These are phyloP conservation scores for Brachionichthys hirsutus DNA, from an alignment of 2,113 vertebrate species.

Conservation along the genomic window DNA sequence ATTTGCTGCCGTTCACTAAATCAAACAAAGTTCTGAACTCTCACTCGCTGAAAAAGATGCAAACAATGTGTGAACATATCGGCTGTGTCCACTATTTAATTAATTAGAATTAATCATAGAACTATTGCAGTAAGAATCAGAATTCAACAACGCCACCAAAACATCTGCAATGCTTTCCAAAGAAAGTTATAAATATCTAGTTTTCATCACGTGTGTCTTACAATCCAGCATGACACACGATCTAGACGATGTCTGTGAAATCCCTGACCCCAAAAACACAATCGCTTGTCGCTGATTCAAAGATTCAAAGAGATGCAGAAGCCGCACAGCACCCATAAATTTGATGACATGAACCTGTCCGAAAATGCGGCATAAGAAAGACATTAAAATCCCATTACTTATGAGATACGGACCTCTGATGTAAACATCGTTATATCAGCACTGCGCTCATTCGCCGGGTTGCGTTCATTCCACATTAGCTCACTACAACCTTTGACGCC, in stretches of 20 bases:
- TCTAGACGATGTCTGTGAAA: slow-evolving; percentile 30
- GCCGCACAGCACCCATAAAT: slow-evolving; percentile 12
- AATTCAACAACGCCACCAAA: slow-evolving; percentile 30
- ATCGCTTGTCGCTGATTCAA: slow-evolving; percentile 24
- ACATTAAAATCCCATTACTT: slow-evolving; percentile 30
- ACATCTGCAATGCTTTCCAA: slow-evolving; percentile 14
- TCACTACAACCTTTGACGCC: slow-evolving; percentile 32
- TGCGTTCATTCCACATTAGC: slow-evolving; percentile 46
- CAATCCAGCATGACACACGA: slow-evolving; percentile 26
- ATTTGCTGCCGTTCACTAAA: slow-evolving; percentile 43
- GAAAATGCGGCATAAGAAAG: slow-evolving; percentile 22
- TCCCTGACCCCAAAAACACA: slow-evolving; percentile 13
- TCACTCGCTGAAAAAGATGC: too few species aligned
- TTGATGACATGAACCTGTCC: not conserved
- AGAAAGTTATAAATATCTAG: slow-evolving; percentile 45
- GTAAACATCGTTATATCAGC: slow-evolving; percentile 31
- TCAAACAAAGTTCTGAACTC: slow-evolving; percentile 22
- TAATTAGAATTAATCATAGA: slow-evolving; percentile 13
- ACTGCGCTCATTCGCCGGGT: slow-evolving; percentile 47
- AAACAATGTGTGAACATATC: too few species aligned
- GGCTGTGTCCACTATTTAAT: too few species aligned
- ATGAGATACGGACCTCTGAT: slow-evolving; percentile 39
- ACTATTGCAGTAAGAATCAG: slow-evolving; percentile 19
- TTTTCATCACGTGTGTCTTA: slow-evolving; percentile 29
- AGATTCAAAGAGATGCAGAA: slow-evolving; percentile 20